Conservation (phyloP, 2,797 vertebrate genomes). For the Dromococcyx pavoninus region DNA sequence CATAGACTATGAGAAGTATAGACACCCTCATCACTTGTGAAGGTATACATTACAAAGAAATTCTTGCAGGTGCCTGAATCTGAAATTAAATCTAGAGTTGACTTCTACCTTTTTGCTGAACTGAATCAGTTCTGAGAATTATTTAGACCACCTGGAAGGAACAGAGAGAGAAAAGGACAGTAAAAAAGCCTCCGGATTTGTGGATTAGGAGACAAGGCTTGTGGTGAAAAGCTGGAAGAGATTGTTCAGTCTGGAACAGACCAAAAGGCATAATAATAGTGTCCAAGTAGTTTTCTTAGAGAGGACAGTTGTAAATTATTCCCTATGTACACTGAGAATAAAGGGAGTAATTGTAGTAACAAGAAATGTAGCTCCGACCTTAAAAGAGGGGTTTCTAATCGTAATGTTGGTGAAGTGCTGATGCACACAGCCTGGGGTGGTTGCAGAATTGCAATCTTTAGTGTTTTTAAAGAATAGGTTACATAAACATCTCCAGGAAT, state of each 20-base stretch:
- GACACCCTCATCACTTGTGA: background rate
- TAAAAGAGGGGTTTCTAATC: constrained; percentile 27
- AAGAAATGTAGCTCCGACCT: background rate
- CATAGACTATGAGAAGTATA: background rate
- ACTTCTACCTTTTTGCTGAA: background rate
- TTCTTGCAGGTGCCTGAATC: background rate
- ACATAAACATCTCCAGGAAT: constrained; percentile 42
- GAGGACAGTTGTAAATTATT: background rate
- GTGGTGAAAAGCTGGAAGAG: background rate
- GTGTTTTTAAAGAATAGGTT: constrained; percentile 19
- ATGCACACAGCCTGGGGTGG: background rate
- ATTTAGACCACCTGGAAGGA: background rate
- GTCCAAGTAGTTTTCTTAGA: background rate
- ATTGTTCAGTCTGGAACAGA: background rate
- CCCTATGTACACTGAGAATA: background rate
- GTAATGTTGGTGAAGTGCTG: background rate
- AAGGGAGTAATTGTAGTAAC: background rate
- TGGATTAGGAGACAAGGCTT: background rate
- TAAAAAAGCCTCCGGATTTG: background rate
- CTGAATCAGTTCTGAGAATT: background rate
- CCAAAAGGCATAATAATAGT: background rate
- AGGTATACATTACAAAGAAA: background rate
- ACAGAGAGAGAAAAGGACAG: background rate
- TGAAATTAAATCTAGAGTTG: background rate
- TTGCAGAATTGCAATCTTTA: background rate